A percentile compares a stretch with the other conserved stretches of the same genome.
Evolutionary conservation across 92 coral and sea anemone species (phyloP).

Genomic region (Palythoa heliodiscus): DNA sequence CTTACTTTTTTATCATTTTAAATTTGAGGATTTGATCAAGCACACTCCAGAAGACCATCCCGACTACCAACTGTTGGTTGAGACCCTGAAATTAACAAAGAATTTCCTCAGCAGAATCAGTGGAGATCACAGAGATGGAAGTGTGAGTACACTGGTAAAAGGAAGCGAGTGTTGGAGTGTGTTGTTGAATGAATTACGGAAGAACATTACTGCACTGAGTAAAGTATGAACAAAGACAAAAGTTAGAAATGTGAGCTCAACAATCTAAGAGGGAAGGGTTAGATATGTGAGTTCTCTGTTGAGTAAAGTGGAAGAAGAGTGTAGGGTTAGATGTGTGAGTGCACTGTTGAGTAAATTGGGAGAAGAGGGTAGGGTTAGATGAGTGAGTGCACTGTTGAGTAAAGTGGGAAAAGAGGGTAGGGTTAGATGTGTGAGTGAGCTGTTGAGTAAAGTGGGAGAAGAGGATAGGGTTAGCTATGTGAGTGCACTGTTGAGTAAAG

Average conservation of each 20-base stretch:
- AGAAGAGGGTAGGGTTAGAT: background rate
- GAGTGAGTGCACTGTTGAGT: background rate
- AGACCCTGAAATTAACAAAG: conserved; percentile 73
- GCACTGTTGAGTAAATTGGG: background rate
- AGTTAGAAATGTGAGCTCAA: too few relatives aligned
- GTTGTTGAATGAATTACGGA: background rate
- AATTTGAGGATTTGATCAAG: conserved; percentile 78
- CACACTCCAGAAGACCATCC: conserved; percentile 96
- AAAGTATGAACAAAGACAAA: background rate
- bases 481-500: background rate
- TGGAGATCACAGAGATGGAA: conserved; percentile 80
- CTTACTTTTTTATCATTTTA: background rate
- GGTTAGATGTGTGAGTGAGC: background rate
- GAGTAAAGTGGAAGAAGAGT: background rate
- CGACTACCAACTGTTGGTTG: conserved; percentile 74
- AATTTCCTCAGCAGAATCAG: conserved; percentile 81
- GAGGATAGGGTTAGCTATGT: too few relatives aligned
- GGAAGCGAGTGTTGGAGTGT: background rate
- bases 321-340: background rate
- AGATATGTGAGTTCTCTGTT: background rate
- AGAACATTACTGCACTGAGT: background rate
- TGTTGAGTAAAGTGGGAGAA: background rate
- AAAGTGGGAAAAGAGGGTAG: background rate
- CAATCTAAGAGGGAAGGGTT: too few relatives aligned
- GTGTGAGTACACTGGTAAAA: conserved; percentile 53